phyloP scores from a whole-genome alignment of 2,797 vertebrate genomes.

The Megaceryle alcyon region DNA sequence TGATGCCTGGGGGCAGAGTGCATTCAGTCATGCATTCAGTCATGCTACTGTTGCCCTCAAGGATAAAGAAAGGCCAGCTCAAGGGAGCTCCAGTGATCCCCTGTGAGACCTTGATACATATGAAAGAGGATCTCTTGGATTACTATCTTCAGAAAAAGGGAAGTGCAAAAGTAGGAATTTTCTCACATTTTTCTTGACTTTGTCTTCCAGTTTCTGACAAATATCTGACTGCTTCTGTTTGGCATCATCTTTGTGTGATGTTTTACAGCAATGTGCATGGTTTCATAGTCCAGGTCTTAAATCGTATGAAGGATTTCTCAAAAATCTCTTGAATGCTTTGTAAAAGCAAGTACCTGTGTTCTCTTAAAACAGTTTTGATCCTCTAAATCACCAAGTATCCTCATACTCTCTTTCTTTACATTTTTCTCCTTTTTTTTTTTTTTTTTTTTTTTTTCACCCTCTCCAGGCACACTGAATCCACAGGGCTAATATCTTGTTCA shows the following conservation, averaged over 20 bases:
- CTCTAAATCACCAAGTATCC: not conserved
- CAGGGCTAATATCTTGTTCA: not conserved
- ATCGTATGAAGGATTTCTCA: not conserved
- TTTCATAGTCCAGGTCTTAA: not conserved
- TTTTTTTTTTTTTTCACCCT: not conserved
- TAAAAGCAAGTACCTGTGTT: not conserved
- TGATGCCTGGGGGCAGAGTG: not conserved
- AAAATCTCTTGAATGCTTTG: not conserved
- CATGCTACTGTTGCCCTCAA: not conserved
- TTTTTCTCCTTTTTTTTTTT: not conserved
- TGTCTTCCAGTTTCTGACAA: not conserved
- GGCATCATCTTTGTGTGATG: accelerated
- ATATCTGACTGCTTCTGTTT: not conserved
- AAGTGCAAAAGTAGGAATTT: not conserved
- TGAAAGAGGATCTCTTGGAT: not conserved
- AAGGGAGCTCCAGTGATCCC: not conserved
- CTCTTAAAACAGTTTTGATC: not conserved
- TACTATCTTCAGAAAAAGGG: not conserved
- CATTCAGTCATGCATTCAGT: not conserved
- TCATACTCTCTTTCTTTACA: not conserved
- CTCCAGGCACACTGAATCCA: not conserved
- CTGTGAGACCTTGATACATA: not conserved
- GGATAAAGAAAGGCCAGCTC: not conserved
- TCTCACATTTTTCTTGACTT: not conserved
- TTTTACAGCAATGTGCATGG: not conserved